Evolutionary conservation across 2,113 vertebrate species (phyloP).

Genomic region (Tretioscincus oriximinensis): DNA sequence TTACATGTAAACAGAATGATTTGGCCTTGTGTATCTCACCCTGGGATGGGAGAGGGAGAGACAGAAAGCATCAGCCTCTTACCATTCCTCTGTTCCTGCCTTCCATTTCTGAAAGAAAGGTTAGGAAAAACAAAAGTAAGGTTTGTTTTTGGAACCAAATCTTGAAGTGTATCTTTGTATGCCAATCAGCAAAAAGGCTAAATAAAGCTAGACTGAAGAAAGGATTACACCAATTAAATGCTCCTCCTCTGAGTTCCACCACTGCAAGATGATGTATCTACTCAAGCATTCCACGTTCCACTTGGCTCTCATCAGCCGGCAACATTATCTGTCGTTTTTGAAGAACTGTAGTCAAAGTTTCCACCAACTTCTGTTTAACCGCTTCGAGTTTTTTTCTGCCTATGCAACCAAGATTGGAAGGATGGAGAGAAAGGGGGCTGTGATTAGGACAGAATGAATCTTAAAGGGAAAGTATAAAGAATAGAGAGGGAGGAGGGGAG

Average conservation of each 20-base stretch:
- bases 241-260: fast-evolving
- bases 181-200: not conserved
- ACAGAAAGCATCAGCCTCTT: not conserved
- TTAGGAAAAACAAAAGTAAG: not conserved
- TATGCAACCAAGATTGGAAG: not conserved
- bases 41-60: too few relatives aligned
- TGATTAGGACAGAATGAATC: not conserved
- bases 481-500: not conserved
- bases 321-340: slow-evolving; percentile 23
- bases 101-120: not conserved
- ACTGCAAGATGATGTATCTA: slow-evolving; percentile 2
- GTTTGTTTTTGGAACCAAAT: not conserved
- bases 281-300: slow-evolving; percentile 45
- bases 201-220: not conserved
- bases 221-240: not conserved
- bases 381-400: not conserved
- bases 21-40: slow-evolving; percentile 4
- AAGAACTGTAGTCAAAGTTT: slow-evolving; percentile 42
- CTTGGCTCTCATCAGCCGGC: slow-evolving; percentile 25
- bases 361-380: slow-evolving; percentile 22
- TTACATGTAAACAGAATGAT: not conserved
- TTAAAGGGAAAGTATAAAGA: not conserved
- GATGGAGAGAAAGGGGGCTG: not conserved
- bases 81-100: not conserved
- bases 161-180: not conserved